phyloP scores from a whole-genome alignment of 2,113 vertebrate genomes.

The Sula dactylatra region DNA sequence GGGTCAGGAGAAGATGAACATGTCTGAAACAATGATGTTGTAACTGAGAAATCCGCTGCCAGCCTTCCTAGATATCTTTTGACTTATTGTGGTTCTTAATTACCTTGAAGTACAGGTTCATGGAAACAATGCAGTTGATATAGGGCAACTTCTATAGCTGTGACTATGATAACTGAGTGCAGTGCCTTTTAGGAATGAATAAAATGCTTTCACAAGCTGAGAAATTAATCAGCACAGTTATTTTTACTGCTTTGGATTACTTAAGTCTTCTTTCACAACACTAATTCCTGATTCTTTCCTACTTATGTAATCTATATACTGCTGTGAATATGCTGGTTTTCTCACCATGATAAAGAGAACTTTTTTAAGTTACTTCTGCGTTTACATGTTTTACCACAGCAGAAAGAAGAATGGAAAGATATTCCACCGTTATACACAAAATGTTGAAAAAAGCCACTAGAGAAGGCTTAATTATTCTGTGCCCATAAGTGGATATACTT shows the following conservation, averaged over 20 bases:
- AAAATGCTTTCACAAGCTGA: neutral
- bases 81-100: neutral
- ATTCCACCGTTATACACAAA: neutral
- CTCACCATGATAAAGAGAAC: neutral
- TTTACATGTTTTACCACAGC: neutral
- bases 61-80: neutral
- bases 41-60: neutral
- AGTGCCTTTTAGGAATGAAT: neutral
- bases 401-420: neutral
- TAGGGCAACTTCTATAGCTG: neutral
- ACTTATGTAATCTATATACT: neutral
- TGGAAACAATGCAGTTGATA: neutral
- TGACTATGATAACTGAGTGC: neutral
- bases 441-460: neutral
- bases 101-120: neutral
- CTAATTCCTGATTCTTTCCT: neutral
- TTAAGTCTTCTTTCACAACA: neutral
- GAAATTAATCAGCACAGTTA: slow-evolving; percentile 1
- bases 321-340: neutral
- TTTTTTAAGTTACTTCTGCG: neutral
- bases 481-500: neutral
- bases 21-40: neutral
- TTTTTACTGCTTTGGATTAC: slow-evolving; percentile 1
- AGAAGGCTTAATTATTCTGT: neutral
- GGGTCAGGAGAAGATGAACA: neutral